A percentile compares a stretch with the other conserved stretches of the same genome.
These are phyloP conservation scores for Morone chrysops DNA, from an alignment of 2,113 vertebrate genomes.

Conservation along the genomic window DNA sequence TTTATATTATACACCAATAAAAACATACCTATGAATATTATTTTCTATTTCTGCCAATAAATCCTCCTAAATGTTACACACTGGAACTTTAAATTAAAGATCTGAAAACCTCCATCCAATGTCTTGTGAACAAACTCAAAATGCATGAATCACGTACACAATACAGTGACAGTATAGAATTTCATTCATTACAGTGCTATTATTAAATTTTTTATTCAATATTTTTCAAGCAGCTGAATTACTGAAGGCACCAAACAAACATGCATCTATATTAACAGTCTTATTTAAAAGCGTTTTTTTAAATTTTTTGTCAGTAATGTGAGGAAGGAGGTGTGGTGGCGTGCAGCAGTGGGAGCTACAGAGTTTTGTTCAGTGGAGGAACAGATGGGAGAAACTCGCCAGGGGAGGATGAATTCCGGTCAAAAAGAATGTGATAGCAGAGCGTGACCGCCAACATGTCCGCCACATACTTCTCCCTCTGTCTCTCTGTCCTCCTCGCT, in stretches of 20 bases:
- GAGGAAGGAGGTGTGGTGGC: slow-evolving; percentile 18
- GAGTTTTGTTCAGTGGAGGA: slow-evolving; percentile 65
- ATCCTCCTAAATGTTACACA: too few species aligned
- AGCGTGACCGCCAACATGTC: slow-evolving; percentile 81
- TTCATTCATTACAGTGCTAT: neutral
- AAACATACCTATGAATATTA: too few species aligned
- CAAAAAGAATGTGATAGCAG: slow-evolving; percentile 79
- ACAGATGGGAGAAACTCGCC: slow-evolving; percentile 79
- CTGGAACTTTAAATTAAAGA: too few species aligned
- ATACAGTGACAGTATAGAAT: neutral
- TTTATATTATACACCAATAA: too few species aligned
- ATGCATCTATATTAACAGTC: neutral
- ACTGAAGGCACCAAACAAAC: neutral
- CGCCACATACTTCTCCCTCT: slow-evolving; percentile 59
- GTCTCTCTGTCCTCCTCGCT: slow-evolving; percentile 4
- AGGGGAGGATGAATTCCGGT: slow-evolving; percentile 79
- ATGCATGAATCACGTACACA: neutral
- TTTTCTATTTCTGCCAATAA: too few species aligned
- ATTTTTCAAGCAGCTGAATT: neutral
- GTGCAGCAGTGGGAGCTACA: slow-evolving; percentile 64
- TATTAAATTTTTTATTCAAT: neutral
- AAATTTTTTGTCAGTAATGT: neutral
- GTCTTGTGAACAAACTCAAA: too few species aligned
- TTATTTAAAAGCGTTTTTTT: neutral
- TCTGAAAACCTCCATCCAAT: too few species aligned